Percentiles rank a stretch among this genome's conserved stretches.
These are phyloP conservation scores for Andricus quercusramuli DNA, from an alignment of 2,888 invertebrate species.

Conservation along the genomic window DNA sequence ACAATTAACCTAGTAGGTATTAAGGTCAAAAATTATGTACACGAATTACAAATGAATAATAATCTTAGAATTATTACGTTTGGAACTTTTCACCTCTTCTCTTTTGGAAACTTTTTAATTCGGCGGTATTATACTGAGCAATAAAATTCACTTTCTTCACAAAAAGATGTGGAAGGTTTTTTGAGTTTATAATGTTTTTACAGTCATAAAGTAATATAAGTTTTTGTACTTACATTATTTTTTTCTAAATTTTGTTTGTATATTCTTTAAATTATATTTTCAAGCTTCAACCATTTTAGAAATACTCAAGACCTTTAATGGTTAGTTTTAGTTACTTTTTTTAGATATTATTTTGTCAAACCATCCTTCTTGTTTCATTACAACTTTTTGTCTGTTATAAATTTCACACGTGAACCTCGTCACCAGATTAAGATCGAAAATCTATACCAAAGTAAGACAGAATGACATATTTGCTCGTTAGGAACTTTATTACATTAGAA, in stretches of 20 bases:
- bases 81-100: too few relatives aligned
- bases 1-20: too few relatives aligned
- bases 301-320: not conserved
- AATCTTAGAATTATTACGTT: too few relatives aligned
- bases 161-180: not conserved
- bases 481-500: not conserved
- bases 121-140: not conserved
- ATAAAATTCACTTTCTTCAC: not conserved
- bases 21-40: too few relatives aligned
- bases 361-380: not conserved
- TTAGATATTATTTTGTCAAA: not conserved
- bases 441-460: not conserved
- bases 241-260: too few relatives aligned
- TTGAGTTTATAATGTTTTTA: not conserved
- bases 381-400: not conserved
- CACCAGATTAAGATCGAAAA: not conserved
- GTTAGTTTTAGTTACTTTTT: not conserved
- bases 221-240: too few relatives aligned
- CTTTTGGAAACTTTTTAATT: too few relatives aligned
- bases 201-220: too few relatives aligned
- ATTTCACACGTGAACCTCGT: not conserved
- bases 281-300: too few relatives aligned
- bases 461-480: not conserved
- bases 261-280: too few relatives aligned
- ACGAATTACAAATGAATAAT: too few relatives aligned